A percentile compares a stretch with the other conserved stretches of the same genome.
Evolutionary conservation across 2,888 invertebrate genomes (phyloP).

Genomic region (Calephelis perditalis): DNA sequence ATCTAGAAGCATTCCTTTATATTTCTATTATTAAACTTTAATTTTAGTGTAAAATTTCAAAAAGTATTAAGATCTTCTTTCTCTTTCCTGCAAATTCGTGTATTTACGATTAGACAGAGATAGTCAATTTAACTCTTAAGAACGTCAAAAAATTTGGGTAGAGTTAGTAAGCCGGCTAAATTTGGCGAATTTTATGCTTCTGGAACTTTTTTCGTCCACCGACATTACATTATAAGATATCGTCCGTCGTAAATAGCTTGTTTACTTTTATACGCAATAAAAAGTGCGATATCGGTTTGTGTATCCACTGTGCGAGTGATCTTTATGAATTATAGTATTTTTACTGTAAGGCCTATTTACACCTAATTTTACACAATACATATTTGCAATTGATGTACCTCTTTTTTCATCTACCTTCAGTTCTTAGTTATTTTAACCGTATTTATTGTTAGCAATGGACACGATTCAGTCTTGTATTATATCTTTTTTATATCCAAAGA

Average conservation of each 20-base stretch:
- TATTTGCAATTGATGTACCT: slow-evolving; percentile 19
- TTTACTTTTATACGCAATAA: slow-evolving; percentile 10
- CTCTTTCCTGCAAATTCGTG: no score
- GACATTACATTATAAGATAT: neutral
- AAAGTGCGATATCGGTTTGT: slow-evolving; percentile 4
- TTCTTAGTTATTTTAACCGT: slow-evolving; percentile 22
- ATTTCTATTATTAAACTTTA: no score
- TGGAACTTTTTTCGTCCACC: no score
- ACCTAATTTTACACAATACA: slow-evolving; percentile 5
- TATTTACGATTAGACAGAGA: no score
- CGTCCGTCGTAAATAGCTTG: slow-evolving; percentile 8
- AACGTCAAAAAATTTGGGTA: no score
- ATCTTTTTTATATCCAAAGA: slow-evolving; percentile 67
- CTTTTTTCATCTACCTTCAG: slow-evolving; percentile 18
- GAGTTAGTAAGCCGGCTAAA: no score
- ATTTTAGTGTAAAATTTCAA: no score
- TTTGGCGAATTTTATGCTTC: no score
- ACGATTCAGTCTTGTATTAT: slow-evolving; percentile 46
- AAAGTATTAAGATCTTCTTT: no score
- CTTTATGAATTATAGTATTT: slow-evolving; percentile 2
- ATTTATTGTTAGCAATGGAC: slow-evolving; percentile 39
- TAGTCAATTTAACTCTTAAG: no score
- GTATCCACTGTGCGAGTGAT: slow-evolving; percentile 6
- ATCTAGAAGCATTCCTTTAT: no score
- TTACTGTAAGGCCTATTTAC: slow-evolving; percentile 11